Evolutionary conservation across 2,113 vertebrate genomes (phyloP).

Genomic region (Chloropsis hardwickii): DNA sequence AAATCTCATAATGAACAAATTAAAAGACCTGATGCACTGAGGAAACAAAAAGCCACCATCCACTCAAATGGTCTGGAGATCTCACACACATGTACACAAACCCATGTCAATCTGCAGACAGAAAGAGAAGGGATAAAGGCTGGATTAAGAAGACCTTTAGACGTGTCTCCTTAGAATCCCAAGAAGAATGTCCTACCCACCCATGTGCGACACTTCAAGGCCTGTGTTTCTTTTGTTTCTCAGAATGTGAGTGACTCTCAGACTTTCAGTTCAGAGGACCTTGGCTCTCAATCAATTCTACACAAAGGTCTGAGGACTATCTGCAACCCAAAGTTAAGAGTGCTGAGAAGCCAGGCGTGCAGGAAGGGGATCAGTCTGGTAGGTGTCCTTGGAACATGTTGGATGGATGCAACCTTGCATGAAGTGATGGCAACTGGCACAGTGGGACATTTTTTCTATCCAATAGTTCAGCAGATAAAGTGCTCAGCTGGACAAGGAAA

Average conservation of each 20-base stretch:
- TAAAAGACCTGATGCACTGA: background rate
- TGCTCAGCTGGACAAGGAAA: background rate
- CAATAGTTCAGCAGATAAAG: background rate
- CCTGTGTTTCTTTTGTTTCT: background rate
- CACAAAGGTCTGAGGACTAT: background rate
- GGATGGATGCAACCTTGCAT: background rate
- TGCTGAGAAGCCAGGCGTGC: background rate
- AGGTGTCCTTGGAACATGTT: background rate
- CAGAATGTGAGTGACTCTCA: background rate
- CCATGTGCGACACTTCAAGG: background rate
- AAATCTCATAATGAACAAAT: background rate
- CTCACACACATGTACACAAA: background rate
- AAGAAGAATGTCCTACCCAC: background rate
- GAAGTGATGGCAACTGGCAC: background rate
- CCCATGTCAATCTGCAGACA: background rate
- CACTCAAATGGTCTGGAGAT: background rate
- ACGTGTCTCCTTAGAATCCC: background rate
- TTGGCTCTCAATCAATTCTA: background rate
- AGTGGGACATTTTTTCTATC: background rate
- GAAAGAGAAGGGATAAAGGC: background rate
- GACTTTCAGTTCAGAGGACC: background rate
- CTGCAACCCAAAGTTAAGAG: background rate
- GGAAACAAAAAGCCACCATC: background rate
- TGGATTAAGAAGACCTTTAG: background rate
- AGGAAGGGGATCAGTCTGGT: background rate